These are phyloP conservation scores for Pseudomyrmex flavicornis DNA, from an alignment of 1,140 invertebrate species.

Conservation along the genomic window DNA sequence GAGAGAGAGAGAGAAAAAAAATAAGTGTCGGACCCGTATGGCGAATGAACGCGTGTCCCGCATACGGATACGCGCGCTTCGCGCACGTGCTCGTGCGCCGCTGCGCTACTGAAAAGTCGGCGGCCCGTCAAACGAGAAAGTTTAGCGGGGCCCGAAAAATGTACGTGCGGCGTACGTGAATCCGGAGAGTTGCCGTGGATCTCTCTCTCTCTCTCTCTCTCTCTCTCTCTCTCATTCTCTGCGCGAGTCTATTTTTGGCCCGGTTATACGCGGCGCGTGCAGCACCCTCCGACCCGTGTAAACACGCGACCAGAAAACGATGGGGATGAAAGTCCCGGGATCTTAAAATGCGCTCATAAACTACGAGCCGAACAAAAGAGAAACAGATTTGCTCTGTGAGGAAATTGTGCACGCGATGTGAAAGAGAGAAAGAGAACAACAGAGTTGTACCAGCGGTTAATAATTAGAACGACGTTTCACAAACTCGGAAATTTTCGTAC, in stretches of 20 bases:
- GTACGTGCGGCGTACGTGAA: constrained; percentile 9
- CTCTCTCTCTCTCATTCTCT: too few relatives aligned
- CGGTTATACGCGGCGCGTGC: constrained; percentile 44
- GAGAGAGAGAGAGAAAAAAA: not conserved
- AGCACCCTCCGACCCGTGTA: constrained; percentile 54
- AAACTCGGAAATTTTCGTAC: not conserved
- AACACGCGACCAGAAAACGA: constrained; percentile 58
- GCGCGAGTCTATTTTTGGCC: constrained; percentile 59
- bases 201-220: too few relatives aligned
- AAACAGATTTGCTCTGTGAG: not conserved
- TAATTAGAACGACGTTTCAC: too few relatives aligned
- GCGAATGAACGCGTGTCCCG: constrained; percentile 61
- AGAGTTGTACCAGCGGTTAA: not conserved
- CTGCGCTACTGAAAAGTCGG: constrained; percentile 49
- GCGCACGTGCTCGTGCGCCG: constrained; percentile 53
- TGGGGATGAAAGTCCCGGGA: constrained; percentile 63
- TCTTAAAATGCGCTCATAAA: constrained; percentile 46
- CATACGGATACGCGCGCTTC: constrained; percentile 57
- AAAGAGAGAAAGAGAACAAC: not conserved
- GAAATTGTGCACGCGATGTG: too few relatives aligned
- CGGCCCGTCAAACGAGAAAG: constrained; percentile 40
- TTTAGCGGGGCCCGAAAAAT: constrained; percentile 63
- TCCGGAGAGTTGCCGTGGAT: constrained; percentile 44
- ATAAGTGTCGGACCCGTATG: constrained; percentile 50
- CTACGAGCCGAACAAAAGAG: not conserved